A percentile compares a stretch with the other conserved stretches of the same genome.
Conservation (phyloP, 2,888 invertebrate species). For the Sisyra terminalis region DNA sequence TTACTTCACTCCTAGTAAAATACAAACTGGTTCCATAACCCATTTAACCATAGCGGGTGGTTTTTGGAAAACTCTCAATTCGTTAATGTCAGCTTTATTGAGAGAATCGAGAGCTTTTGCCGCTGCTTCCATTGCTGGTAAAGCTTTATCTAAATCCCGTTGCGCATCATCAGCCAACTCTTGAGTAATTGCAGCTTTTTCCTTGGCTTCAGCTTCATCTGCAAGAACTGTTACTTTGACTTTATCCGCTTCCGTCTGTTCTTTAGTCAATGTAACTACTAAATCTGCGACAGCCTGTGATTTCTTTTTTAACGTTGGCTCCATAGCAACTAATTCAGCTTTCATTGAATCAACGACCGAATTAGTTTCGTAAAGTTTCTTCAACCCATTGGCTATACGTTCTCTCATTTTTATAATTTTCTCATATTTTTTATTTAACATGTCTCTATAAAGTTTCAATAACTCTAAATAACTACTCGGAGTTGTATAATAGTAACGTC, state of each 20-base stretch:
- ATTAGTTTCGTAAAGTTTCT: constrained; percentile 71
- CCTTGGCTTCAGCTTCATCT: constrained; percentile 71
- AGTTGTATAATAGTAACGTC: constrained; percentile 76
- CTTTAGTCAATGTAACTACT: constrained; percentile 56
- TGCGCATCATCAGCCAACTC: constrained; percentile 75
- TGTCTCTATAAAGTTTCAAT: constrained; percentile 56
- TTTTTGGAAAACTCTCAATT: constrained; percentile 74
- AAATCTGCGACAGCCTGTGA: constrained; percentile 58
- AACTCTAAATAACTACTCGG: constrained; percentile 82
- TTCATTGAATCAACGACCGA: constrained; percentile 73
- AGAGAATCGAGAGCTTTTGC: constrained; percentile 68
- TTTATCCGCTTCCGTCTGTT: constrained; percentile 66
- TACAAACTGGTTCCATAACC: constrained; percentile 85
- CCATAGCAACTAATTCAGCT: constrained; percentile 61
- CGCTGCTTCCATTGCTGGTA: constrained; percentile 75
- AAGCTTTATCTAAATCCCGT: constrained; percentile 64
- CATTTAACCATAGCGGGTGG: constrained; percentile 75
- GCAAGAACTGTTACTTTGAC: constrained; percentile 62
- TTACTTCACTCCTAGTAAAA: constrained; percentile 67
- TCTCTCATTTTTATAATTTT: constrained; percentile 47
- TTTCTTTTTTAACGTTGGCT: constrained; percentile 63
- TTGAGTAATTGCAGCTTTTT: constrained; percentile 71
- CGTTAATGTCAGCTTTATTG: constrained; percentile 82
- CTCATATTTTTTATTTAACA: constrained; percentile 51
- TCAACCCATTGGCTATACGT: constrained; percentile 56